These are phyloP conservation scores for Esox niger DNA, from an alignment of 2,113 vertebrate genomes.

Conservation along the genomic window DNA sequence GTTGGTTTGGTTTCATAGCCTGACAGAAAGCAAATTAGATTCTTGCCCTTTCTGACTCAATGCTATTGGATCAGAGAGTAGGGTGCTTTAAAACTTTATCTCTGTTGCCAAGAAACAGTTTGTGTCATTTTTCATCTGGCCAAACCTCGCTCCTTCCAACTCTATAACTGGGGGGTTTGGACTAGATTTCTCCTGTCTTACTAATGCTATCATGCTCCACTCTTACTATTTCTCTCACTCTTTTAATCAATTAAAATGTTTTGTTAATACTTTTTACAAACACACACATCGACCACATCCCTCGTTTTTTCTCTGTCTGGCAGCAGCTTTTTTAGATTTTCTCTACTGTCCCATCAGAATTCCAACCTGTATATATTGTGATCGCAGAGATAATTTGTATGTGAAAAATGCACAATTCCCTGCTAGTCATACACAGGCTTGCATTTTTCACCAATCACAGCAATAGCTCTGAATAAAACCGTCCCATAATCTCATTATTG, in stretches of 20 bases:
- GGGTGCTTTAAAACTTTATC: not conserved
- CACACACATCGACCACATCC: too few species aligned
- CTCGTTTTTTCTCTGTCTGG: not conserved
- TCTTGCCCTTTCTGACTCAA: not conserved
- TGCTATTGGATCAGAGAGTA: constrained; percentile 6
- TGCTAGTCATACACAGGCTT: too few species aligned
- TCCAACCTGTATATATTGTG: too few species aligned
- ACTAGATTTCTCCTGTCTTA: not conserved
- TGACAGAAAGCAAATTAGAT: not conserved
- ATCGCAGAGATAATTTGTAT: too few species aligned
- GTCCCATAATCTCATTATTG: too few species aligned
- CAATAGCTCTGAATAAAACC: too few species aligned
- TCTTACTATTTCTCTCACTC: not conserved
- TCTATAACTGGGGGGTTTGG: not conserved
- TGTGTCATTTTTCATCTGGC: not conserved
- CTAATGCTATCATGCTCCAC: not conserved
- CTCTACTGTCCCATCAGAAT: too few species aligned
- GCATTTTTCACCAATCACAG: too few species aligned
- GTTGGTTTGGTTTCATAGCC: constrained; percentile 1
- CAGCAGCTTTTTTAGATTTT: too few species aligned
- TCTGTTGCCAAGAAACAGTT: not conserved
- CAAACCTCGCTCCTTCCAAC: not conserved
- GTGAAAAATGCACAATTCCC: too few species aligned
- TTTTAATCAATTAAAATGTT: too few species aligned
- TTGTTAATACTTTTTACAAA: too few species aligned